These are phyloP conservation scores for Anoncus sp. DNA, from an alignment of 2,888 invertebrate species.

Conservation along the genomic window DNA sequence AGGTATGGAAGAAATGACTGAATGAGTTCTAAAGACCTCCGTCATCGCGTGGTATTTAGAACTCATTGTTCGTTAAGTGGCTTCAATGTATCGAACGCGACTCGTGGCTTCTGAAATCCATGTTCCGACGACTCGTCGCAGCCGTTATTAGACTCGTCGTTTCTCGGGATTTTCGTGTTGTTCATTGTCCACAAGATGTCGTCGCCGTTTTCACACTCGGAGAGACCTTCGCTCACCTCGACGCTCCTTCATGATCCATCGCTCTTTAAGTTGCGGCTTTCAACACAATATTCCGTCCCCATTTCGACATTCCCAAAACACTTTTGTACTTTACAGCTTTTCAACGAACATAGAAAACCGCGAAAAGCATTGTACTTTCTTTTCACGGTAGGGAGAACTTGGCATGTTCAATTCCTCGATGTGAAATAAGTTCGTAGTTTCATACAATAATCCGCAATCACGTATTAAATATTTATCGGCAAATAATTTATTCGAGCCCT, in stretches of 20 bases:
- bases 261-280: slow-evolving; percentile 21
- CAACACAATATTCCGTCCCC: background rate
- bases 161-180: slow-evolving; percentile 3
- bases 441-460: too few species aligned
- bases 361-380: background rate
- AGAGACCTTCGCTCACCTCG: background rate
- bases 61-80: slow-evolving; percentile 60
- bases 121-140: slow-evolving; percentile 2
- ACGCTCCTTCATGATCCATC: slow-evolving; percentile 5
- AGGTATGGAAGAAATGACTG: too few species aligned
- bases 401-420: background rate
- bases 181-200: background rate
- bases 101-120: slow-evolving; percentile 28
- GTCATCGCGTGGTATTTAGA: slow-evolving; percentile 56
- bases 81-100: slow-evolving; percentile 40
- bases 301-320: background rate
- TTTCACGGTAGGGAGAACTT: background rate
- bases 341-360: background rate
- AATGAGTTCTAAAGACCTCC: too few species aligned
- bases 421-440: background rate
- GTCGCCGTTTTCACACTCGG: background rate
- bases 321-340: background rate
- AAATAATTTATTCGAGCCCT: background rate
- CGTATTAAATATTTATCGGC: background rate
- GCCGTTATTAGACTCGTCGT: slow-evolving; percentile 13